Conservation (phyloP, 2,797 vertebrate species). For the Chelonia mydas region DNA sequence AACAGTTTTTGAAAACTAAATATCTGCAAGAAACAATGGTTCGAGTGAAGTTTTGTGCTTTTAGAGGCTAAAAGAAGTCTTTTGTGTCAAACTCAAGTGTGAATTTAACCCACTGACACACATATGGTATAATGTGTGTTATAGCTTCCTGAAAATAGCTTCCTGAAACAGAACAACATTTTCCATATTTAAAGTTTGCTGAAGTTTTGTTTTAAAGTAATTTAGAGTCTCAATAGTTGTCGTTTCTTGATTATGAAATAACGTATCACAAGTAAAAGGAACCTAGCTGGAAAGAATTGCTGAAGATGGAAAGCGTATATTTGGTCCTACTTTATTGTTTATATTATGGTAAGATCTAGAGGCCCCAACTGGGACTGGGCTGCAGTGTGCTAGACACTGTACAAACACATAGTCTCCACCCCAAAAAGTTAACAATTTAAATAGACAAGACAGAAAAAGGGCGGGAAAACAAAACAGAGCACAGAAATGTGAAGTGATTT, state of each 20-base stretch:
- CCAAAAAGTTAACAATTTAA: neutral
- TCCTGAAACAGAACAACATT: neutral
- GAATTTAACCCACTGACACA: neutral
- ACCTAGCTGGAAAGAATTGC: neutral
- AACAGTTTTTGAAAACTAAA: neutral
- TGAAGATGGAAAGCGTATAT: neutral
- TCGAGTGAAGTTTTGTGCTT: neutral
- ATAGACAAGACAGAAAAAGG: neutral
- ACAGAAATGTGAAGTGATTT: neutral
- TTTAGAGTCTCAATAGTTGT: neutral
- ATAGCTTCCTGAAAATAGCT: neutral
- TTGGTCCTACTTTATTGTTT: neutral
- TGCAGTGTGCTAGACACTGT: accelerated
- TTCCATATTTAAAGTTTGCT: neutral
- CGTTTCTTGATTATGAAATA: neutral
- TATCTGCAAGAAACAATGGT: neutral
- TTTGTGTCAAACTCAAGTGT: neutral
- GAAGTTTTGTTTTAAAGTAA: neutral
- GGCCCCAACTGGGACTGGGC: neutral
- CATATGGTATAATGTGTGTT: neutral
- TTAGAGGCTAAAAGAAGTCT: accelerated
- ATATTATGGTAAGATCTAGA: neutral
- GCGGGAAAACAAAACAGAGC: neutral
- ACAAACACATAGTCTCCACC: neutral
- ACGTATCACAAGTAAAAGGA: neutral